Base-by-base conservation (phyloP, 2,888 invertebrate species). In the Philereme transversata region DNA sequence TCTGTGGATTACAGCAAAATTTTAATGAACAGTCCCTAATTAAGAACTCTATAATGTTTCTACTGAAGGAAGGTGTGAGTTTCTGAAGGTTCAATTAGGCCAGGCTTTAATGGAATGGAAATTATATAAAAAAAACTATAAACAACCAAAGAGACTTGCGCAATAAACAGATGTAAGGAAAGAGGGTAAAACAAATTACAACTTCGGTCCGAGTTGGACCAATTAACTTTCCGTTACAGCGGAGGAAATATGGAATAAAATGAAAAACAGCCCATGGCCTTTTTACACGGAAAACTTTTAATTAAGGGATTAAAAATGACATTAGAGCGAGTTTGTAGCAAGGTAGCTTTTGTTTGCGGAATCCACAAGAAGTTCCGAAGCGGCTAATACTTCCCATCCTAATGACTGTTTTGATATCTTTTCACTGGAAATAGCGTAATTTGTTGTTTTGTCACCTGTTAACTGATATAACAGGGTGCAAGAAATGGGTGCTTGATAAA, bases 231-330 rank as follows among this genome's bases (percentile, higher is more conserved):
- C 87, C 84, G 90, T 89, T 90, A 90, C 89, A 86, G 79, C 84
- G 81, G 76, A 82, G 84, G 80, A 88, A 91, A 90, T 90, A 90
- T 90, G 87, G 83, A 90, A 89, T 87, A 88, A 90, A 90, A 90
- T 85, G 87, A 85, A 88, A 88, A 88, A 88, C 86, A 85, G 84
- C 87, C 83, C 75, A 79, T 79, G 82, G 84, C 81, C 76, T 88
- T 80, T 86, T 87, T 87, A 81, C 82, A 79, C 77, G 71, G 81
- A 67, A 74, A 91, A 91, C 87, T 91, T 91, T 92, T 91, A 92
- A 91, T 90, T 90, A 92, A 89, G 87, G 90, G 88, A 89, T 90
- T 89, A 90, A 90, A 91, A 90, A 89, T 90, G 90, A 88, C 89
- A 91, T 90, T 88, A 88, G 79, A 88, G 80, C 77, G 83, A 87